Conservation (phyloP, 2,113 vertebrate species). For the Corvus moneduloides region DNA sequence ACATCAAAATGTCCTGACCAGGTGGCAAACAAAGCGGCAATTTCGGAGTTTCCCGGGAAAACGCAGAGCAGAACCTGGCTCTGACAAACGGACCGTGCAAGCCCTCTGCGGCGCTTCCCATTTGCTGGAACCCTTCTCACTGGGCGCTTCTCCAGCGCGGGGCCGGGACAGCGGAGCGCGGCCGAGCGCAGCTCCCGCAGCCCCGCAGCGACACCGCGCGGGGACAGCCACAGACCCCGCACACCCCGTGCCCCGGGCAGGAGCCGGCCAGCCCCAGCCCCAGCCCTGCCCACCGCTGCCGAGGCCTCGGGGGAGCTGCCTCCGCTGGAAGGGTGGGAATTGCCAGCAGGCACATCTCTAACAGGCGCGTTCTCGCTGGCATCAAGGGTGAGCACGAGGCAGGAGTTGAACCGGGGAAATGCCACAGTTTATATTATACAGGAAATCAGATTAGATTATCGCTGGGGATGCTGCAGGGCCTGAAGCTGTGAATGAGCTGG, state of each 20-base stretch:
- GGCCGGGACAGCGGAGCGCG: accelerated
- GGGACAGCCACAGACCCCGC: background rate
- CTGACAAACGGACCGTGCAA: accelerated
- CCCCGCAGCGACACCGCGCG: background rate
- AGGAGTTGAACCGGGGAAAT: background rate
- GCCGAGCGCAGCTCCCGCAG: background rate
- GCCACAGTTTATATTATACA: background rate
- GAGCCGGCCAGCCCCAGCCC: too few relatives aligned
- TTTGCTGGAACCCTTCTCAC: accelerated
- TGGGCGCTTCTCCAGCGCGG: accelerated
- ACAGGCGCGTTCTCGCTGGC: accelerated
- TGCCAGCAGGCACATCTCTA: accelerated
- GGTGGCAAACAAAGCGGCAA: too few relatives aligned
- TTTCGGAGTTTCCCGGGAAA: background rate
- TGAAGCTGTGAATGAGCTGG: background rate
- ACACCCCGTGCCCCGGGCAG: background rate
- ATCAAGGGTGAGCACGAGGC: background rate
- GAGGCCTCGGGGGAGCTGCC: background rate
- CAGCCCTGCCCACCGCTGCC: background rate
- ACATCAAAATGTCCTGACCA: background rate
- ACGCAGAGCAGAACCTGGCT: background rate
- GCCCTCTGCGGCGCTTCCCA: accelerated
- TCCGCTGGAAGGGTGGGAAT: accelerated
- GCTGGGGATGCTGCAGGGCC: background rate
- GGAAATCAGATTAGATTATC: background rate